A percentile compares a stretch with the other conserved stretches of the same genome.
Conservation (phyloP, 1,140 invertebrate genomes). For the Leptonema lineaticorne region DNA sequence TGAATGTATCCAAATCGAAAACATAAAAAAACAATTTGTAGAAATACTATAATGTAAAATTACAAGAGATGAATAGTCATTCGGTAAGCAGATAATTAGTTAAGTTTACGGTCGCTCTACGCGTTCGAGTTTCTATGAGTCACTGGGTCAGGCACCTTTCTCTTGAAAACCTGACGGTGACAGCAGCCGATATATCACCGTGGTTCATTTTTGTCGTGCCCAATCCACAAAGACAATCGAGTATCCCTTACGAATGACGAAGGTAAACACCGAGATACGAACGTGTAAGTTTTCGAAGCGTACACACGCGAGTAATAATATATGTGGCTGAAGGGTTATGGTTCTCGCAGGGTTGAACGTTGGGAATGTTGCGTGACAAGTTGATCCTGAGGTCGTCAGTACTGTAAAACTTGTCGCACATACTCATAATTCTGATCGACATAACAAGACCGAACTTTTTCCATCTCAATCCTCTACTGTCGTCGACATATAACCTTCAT, state of each 20-base stretch:
- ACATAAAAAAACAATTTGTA: too few relatives aligned
- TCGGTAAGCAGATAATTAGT: too few relatives aligned
- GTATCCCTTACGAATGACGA: neutral
- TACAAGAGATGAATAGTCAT: too few relatives aligned
- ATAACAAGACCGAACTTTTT: conserved; percentile 1
- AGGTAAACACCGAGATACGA: too few relatives aligned
- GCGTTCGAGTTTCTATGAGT: conserved; percentile 2
- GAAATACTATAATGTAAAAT: too few relatives aligned
- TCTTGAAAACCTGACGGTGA: neutral
- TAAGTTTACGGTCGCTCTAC: neutral
- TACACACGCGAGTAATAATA: neutral
- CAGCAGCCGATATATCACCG: neutral
- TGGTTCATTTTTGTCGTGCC: neutral
- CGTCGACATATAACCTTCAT: too few relatives aligned
- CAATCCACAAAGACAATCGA: neutral
- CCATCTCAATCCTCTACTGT: too few relatives aligned
- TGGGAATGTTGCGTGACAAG: conserved; percentile 25
- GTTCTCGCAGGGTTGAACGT: neutral
- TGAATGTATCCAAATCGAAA: too few relatives aligned
- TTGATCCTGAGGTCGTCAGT: conserved; percentile 7
- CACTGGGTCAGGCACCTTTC: conserved; percentile 12
- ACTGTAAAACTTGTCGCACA: conserved; percentile 19
- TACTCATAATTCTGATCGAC: conserved; percentile 20
- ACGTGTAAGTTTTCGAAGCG: too few relatives aligned
- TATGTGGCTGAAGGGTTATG: neutral